A percentile compares a stretch with the other conserved stretches of the same genome.
Evolutionary conservation across 2,888 invertebrate species (phyloP).

Genomic region (Marronus borbonicus): DNA sequence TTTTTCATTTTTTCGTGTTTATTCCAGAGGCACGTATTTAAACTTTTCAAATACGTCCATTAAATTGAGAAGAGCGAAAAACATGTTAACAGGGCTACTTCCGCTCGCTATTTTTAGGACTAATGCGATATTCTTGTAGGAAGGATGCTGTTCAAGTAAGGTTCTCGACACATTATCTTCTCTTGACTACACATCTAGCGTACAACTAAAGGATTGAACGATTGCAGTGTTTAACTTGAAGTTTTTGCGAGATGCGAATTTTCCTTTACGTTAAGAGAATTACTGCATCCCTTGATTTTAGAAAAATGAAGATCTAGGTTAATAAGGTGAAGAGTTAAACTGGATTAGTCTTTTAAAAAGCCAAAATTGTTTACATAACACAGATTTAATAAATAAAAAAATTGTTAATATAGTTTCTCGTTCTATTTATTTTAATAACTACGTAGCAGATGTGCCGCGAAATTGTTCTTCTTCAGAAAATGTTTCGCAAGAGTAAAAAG

Average conservation of each 20-base stretch:
- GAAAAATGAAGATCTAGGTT: too few relatives aligned
- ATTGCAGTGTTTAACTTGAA: constrained; percentile 31
- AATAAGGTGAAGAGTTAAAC: too few relatives aligned
- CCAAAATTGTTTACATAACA: too few relatives aligned
- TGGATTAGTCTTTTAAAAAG: too few relatives aligned
- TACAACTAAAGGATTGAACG: constrained; percentile 23
- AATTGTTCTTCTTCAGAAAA: too few relatives aligned
- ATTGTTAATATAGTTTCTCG: too few relatives aligned
- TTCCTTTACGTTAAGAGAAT: not conserved
- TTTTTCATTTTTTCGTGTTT: not conserved
- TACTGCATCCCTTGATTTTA: too few relatives aligned
- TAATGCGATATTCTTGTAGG: constrained; percentile 38
- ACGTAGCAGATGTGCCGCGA: too few relatives aligned
- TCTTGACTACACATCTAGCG: constrained; percentile 24
- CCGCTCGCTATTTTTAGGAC: constrained; percentile 24
- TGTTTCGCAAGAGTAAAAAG: too few relatives aligned
- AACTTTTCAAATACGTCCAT: constrained; percentile 34
- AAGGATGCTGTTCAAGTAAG: constrained; percentile 15
- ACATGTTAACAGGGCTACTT: constrained; percentile 34
- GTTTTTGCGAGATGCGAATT: not conserved
- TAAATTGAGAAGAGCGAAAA: constrained; percentile 32
- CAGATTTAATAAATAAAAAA: too few relatives aligned
- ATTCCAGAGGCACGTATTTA: not conserved
- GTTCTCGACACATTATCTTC: constrained; percentile 19
- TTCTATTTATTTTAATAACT: too few relatives aligned